phyloP scores from a whole-genome alignment of 2,888 invertebrate genomes.

The Xestoiulus laeticollis region DNA sequence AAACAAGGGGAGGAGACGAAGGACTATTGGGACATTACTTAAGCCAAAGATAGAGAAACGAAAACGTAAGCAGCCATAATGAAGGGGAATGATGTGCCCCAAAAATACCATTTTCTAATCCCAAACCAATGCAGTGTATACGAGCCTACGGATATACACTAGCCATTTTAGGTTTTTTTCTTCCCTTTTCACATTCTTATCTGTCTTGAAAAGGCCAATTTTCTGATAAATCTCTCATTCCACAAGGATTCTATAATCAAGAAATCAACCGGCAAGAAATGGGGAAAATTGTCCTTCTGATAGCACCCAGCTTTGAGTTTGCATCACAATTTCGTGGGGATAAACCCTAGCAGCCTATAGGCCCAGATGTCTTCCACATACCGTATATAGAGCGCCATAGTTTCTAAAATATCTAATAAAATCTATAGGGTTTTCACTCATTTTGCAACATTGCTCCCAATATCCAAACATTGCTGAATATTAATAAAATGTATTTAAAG shows the following conservation, averaged over 20 bases:
- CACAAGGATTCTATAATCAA: neutral
- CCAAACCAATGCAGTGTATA: neutral
- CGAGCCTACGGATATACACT: neutral
- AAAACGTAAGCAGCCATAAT: slow-evolving; percentile 28
- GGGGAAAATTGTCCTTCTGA: neutral
- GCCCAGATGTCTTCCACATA: neutral
- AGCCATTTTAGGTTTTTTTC: slow-evolving; percentile 13
- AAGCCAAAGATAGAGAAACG: slow-evolving; percentile 13
- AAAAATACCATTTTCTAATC: slow-evolving; percentile 22
- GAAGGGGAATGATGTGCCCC: slow-evolving; percentile 27
- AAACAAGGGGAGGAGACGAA: slow-evolving; percentile 30
- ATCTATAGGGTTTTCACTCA: no score
- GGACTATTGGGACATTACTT: slow-evolving; percentile 5
- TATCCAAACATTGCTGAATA: no score
- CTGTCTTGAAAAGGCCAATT: neutral
- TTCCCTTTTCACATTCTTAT: slow-evolving; percentile 15
- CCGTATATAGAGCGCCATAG: neutral
- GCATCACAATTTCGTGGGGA: neutral
- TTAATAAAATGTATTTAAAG: no score
- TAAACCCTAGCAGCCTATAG: neutral
- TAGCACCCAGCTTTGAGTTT: neutral
- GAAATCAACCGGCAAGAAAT: neutral
- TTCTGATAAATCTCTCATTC: slow-evolving; percentile 11
- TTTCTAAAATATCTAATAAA: no score
- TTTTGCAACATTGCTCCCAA: no score